A percentile compares a stretch with the other conserved stretches of the same genome.
Evolutionary conservation across 2,113 vertebrate species (phyloP).

Genomic region (Litocranius walleri): DNA sequence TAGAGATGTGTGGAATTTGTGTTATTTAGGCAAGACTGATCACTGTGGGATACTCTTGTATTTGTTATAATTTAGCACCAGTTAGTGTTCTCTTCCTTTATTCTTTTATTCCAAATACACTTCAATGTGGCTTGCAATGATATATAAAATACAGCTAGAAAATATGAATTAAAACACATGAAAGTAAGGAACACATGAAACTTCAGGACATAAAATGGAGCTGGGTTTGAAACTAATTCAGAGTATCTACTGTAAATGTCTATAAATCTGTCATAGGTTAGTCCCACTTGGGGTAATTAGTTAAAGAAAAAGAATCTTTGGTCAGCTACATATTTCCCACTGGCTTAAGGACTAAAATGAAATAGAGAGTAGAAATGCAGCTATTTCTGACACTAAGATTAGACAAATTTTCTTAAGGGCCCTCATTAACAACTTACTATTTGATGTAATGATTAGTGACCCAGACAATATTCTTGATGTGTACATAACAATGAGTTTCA

Average conservation of each 20-base stretch:
- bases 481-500: background rate
- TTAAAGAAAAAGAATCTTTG: background rate
- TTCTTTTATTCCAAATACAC: background rate
- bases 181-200: background rate
- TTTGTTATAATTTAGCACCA: background rate
- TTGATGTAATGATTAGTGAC: background rate
- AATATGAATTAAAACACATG: background rate
- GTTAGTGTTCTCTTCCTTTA: background rate
- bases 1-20: background rate
- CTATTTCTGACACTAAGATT: background rate
- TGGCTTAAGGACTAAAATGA: background rate
- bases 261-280: background rate
- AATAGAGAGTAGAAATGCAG: background rate
- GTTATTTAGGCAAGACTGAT: background rate
- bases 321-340: background rate
- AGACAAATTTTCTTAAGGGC: background rate
- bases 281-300: background rate
- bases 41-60: background rate
- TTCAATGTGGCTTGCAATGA: background rate
- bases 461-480: background rate
- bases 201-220: background rate
- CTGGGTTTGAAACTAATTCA: background rate
- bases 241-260: background rate
- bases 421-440: background rate
- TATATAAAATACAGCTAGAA: background rate